Evolutionary conservation across 1,140 invertebrate species (phyloP), one percentile per base, ranked within the genome.

Genomic region (Drosophila gunungcola): DNA sequence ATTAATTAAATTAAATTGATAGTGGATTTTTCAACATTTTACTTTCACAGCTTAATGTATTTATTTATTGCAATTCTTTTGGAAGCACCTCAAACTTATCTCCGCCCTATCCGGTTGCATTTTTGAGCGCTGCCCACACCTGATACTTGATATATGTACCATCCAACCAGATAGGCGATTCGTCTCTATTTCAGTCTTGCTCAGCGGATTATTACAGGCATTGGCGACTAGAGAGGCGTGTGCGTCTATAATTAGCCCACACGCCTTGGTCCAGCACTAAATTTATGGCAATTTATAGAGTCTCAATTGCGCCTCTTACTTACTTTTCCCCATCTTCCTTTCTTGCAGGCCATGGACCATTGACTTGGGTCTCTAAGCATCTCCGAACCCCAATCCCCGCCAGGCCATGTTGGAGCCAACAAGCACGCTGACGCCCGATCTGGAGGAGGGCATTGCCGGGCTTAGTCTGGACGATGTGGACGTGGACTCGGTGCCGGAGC

Each of bases 401-500:
- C 29, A 7, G 56, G 42, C 34, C 56, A 88, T 89, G 84, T 58
- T 83, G 76, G 78, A 86, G 72, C 83, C 82, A 49, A 39, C 16
- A 21, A 21, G 16, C 16, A 21, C 72, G 39, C 51, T 73, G 46
- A 77, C 58, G 45, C 65, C 78, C 29, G 75, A 77, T 45, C 64
- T 77, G 43, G 74, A 77, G 64, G 74, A 61, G 29, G 61, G 72
- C 53, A 56, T 76, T 2, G 62, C 72, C 21, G 73, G 53, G 2
- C 73, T 76, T 11, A 67, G 74, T 25, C 21, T 77, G 10, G 74
- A 77, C 6, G 81, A 85, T 11, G 75, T 86, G 4, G 89, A 89
- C 45, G 76, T 91, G 7, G 88, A 92, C 62, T 80, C 73, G 6
- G 84, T 92, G 38, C 68, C 92, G 10, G 85, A 93, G 32, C 93